A percentile compares a stretch with the other conserved stretches of the same genome.
Evolutionary conservation across 2,113 vertebrate genomes (phyloP).

Genomic region (Callithrix jacchus): DNA sequence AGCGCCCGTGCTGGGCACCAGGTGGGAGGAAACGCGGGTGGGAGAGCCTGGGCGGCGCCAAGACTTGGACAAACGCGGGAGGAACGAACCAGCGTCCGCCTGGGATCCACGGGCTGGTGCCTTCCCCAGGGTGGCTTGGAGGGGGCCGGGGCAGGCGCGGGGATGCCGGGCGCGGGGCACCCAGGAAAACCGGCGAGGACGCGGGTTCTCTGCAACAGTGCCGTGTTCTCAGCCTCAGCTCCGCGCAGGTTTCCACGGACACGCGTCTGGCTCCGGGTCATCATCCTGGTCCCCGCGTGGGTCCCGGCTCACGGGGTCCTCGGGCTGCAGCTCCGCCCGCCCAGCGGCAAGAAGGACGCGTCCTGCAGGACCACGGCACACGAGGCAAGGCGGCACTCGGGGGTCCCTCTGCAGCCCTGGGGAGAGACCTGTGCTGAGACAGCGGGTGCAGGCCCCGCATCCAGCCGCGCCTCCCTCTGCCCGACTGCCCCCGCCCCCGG

Average conservation of each 20-base stretch:
- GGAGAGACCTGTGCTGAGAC: background rate
- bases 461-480: rapidly evolving
- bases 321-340: background rate
- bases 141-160: no score
- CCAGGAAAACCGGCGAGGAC: background rate
- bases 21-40: background rate
- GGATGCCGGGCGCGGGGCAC: no score
- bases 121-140: no score
- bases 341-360: background rate
- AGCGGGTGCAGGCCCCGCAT: rapidly evolving
- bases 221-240: slow-evolving; percentile 13
- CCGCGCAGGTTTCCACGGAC: background rate
- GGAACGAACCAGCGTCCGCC: no score
- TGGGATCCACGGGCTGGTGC: no score
- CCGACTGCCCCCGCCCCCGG: background rate
- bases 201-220: slow-evolving; percentile 33
- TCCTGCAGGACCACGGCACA: slow-evolving; percentile 42
- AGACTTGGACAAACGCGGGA: no score
- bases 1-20: no score
- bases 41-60: no score
- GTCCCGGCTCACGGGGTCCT: background rate
- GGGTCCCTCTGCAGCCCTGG: background rate
- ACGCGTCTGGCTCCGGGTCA: background rate
- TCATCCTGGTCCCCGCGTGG: background rate
- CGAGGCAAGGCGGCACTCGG: background rate